Percentiles rank a stretch among this genome's conserved stretches.
Conservation (phyloP, 2,888 invertebrate genomes). For the Carterocephalus palaemon region DNA sequence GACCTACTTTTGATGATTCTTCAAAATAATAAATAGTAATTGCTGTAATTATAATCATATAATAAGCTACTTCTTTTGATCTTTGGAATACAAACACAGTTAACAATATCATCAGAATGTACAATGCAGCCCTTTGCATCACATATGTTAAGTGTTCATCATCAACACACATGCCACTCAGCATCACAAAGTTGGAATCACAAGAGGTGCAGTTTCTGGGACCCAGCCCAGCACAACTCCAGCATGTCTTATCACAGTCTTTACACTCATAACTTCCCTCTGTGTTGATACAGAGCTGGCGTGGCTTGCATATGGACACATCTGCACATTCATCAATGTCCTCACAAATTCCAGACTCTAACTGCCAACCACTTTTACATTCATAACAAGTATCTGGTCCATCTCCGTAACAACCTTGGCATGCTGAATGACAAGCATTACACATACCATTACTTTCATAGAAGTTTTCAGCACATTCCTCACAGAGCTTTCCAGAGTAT, state of each 20-base stretch:
- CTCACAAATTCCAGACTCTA: constrained; percentile 84
- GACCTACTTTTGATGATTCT: constrained; percentile 31
- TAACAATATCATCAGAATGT: constrained; percentile 49
- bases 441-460: constrained; percentile 85
- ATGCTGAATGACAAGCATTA: constrained; percentile 87
- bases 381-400: constrained; percentile 80
- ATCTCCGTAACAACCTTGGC: constrained; percentile 85
- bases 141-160: constrained; percentile 44
- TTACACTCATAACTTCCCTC: constrained; percentile 89
- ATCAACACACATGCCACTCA: constrained; percentile 57
- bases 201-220: constrained; percentile 91
- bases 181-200: constrained; percentile 57
- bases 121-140: constrained; percentile 44
- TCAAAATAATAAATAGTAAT: constrained; percentile 54
- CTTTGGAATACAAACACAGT: constrained; percentile 43
- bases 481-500: constrained; percentile 87
- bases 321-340: constrained; percentile 91
- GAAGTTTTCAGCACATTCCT: constrained; percentile 84
- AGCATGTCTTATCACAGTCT: constrained; percentile 89
- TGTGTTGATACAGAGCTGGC: constrained; percentile 92
- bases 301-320: constrained; percentile 71
- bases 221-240: constrained; percentile 89
- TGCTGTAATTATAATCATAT: constrained; percentile 44
- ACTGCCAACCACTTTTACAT: constrained; percentile 85
- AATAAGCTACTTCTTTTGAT: constrained; percentile 43